Conservation (phyloP, 2,797 vertebrate species). For the Enteromius unitaeniatus region DNA sequence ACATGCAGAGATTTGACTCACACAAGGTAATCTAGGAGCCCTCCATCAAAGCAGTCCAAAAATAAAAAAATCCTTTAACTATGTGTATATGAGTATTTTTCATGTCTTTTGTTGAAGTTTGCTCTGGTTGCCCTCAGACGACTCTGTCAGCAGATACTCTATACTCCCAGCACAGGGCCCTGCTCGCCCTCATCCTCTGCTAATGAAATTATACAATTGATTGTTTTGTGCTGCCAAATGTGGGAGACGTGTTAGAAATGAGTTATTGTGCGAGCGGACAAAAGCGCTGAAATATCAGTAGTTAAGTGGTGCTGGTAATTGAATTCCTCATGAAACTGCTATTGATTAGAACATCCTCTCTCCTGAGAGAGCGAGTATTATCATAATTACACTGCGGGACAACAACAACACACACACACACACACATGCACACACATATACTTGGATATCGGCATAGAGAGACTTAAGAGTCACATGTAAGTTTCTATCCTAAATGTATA, state of each 20-base stretch:
- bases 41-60: not conserved
- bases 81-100: not conserved
- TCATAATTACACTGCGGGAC: slow-evolving; percentile 77
- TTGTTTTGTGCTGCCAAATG: slow-evolving; percentile 74
- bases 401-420: slow-evolving; percentile 52
- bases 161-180: slow-evolving; percentile 29
- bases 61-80: not conserved
- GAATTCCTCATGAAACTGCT: slow-evolving; percentile 79
- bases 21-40: not conserved
- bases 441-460: not conserved
- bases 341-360: slow-evolving; percentile 77
- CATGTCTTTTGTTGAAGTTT: slow-evolving; percentile 6
- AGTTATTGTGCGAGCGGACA: slow-evolving; percentile 78
- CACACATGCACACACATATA: slow-evolving; percentile 56
- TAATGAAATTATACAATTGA: slow-evolving; percentile 78
- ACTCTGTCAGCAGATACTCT: slow-evolving; percentile 31
- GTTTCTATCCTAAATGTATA: not conserved
- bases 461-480: not conserved
- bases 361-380: slow-evolving; percentile 75
- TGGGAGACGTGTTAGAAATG: slow-evolving; percentile 78
- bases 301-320: slow-evolving; percentile 82
- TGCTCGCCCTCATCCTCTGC: slow-evolving; percentile 64
- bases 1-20: not conserved
- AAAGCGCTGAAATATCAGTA: slow-evolving; percentile 84
- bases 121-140: slow-evolving; percentile 1